A percentile compares a stretch with the other conserved stretches of the same genome.
These are phyloP conservation scores for Drosophila neotestacea DNA, from an alignment of 2,888 invertebrate species.

Conservation along the genomic window DNA sequence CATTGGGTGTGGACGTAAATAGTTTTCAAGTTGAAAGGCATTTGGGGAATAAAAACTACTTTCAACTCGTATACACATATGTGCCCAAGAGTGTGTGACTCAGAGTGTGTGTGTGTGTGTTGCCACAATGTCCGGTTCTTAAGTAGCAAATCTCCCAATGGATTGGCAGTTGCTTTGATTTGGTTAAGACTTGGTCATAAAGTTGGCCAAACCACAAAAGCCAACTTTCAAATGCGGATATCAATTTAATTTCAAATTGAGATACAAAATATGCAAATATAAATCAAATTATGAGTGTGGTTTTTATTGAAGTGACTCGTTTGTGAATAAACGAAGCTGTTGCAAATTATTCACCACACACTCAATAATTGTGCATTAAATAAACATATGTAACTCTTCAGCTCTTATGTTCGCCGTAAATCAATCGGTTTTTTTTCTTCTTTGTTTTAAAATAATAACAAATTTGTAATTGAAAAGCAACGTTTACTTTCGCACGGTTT, in stretches of 20 bases:
- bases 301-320: slow-evolving; percentile 7
- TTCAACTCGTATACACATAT: slow-evolving; percentile 18
- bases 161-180: slow-evolving; percentile 46
- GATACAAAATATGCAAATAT: slow-evolving; percentile 3
- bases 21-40: slow-evolving; percentile 46
- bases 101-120: slow-evolving; percentile 4
- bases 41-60: slow-evolving; percentile 36
- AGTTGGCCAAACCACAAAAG: slow-evolving; percentile 19
- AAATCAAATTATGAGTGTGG: slow-evolving; percentile 16
- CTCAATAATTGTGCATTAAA: slow-evolving; percentile 3
- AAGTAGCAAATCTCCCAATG: slow-evolving; percentile 26
- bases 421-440: slow-evolving; percentile 21
- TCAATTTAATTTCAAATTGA: slow-evolving; percentile 19
- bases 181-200: slow-evolving; percentile 31
- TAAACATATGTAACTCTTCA: slow-evolving; percentile 4
- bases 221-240: not conserved
- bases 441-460: slow-evolving; percentile 45
- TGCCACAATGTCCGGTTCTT: slow-evolving; percentile 33
- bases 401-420: slow-evolving; percentile 21
- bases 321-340: not conserved
- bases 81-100: not conserved
- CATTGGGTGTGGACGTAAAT: slow-evolving; percentile 19
- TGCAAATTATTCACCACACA: slow-evolving; percentile 2
- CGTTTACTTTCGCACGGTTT: slow-evolving; percentile 28
- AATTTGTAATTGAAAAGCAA: slow-evolving; percentile 41